These are phyloP conservation scores for Disparrhopalites patrizii DNA, from an alignment of 2,888 invertebrate species.

Conservation along the genomic window DNA sequence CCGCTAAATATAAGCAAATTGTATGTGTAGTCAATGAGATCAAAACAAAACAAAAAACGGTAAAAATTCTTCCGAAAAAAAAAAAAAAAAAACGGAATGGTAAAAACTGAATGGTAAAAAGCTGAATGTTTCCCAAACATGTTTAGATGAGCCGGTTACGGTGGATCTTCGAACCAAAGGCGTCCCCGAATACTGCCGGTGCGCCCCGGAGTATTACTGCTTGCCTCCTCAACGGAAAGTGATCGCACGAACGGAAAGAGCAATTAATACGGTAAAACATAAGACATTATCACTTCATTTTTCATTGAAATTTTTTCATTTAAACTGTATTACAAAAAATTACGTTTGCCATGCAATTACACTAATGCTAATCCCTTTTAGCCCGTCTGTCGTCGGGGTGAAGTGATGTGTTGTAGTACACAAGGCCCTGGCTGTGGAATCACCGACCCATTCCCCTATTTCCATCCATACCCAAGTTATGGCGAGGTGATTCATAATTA, in stretches of 20 bases:
- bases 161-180: constrained; percentile 37
- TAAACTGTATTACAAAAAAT: no score
- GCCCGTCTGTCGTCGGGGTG: constrained; percentile 43
- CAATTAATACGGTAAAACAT: constrained; percentile 42
- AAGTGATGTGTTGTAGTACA: constrained; percentile 47
- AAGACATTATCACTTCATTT: no score
- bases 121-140: not conserved
- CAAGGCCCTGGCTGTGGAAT: constrained; percentile 46
- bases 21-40: no score
- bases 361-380: no score
- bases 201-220: constrained; percentile 43
- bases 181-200: constrained; percentile 44
- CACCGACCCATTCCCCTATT: constrained; percentile 45
- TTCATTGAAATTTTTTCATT: no score
- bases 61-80: no score
- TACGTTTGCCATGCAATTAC: no score
- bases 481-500: constrained; percentile 39
- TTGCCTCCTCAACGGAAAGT: constrained; percentile 33
- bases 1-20: no score
- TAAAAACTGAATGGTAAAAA: not conserved
- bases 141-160: not conserved
- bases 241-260: constrained; percentile 30
- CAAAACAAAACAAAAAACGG: not conserved
- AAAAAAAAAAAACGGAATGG: no score
- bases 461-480: constrained; percentile 45